A percentile compares a stretch with the other conserved stretches of the same genome.
Conservation (phyloP, 2,888 invertebrate genomes). For the Ditula angustiorana region DNA sequence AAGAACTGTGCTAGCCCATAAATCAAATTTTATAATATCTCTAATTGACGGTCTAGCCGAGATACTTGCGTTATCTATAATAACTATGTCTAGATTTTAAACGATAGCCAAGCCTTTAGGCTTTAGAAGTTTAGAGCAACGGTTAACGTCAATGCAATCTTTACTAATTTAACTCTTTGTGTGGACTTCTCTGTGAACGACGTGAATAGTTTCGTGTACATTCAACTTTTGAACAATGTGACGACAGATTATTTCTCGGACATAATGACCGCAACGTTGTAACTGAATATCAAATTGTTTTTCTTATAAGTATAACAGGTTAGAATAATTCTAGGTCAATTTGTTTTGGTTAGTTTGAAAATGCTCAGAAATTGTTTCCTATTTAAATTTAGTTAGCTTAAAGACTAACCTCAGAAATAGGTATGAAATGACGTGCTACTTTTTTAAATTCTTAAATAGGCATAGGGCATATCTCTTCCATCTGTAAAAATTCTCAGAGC, state of each 20-base stretch:
- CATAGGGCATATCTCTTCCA: no score
- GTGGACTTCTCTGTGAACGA: slow-evolving; percentile 16
- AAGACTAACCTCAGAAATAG: slow-evolving; percentile 35
- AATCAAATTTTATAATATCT: no score
- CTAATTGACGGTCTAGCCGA: no score
- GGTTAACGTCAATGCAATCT: slow-evolving; percentile 29
- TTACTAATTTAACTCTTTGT: slow-evolving; percentile 33
- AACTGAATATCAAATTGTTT: not conserved
- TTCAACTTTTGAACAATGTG: slow-evolving; percentile 35
- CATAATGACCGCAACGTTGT: slow-evolving; percentile 4
- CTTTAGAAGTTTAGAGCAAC: no score
- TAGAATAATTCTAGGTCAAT: slow-evolving; percentile 29
- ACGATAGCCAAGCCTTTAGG: slow-evolving; percentile 12
- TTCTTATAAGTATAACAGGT: not conserved
- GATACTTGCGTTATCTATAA: not conserved
- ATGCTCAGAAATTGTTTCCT: slow-evolving; percentile 70
- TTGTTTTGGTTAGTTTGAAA: slow-evolving; percentile 50
- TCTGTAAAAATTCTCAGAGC: no score
- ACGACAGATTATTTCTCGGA: not conserved
- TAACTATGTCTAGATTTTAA: not conserved
- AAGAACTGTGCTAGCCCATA: no score
- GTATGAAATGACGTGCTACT: not conserved
- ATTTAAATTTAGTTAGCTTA: slow-evolving; percentile 51
- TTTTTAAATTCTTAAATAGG: slow-evolving; percentile 2
- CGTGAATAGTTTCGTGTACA: slow-evolving; percentile 29